phyloP scores from a whole-genome alignment of 2,888 invertebrate species.

The Glomeris marginata region DNA sequence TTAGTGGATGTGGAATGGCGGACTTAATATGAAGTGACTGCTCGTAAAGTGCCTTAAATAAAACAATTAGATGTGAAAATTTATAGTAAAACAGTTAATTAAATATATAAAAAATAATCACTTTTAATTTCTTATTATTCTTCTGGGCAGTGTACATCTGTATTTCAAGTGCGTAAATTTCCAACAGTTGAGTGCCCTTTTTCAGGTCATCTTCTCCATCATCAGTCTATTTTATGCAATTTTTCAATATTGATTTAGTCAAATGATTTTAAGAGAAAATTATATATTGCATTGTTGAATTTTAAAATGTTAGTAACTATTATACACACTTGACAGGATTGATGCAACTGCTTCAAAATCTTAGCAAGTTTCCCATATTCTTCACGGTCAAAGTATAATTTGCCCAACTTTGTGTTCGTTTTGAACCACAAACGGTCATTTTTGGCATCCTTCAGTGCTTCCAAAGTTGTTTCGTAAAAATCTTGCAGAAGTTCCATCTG shows the following conservation, averaged over 20 bases:
- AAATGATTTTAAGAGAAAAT: too few species aligned
- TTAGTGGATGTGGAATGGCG: slow-evolving; percentile 98
- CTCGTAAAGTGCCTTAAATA: slow-evolving; percentile 65
- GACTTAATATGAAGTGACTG: slow-evolving; percentile 97
- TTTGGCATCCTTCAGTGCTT: slow-evolving; percentile 91
- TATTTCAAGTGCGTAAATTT: slow-evolving; percentile 97
- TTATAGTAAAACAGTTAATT: too few species aligned
- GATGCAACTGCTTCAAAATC: slow-evolving; percentile 92
- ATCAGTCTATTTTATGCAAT: slow-evolving; percentile 70
- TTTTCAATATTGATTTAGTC: too few species aligned
- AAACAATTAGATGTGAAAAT: slow-evolving; percentile 3
- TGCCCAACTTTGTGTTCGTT: slow-evolving; percentile 97
- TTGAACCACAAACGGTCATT: slow-evolving; percentile 99
- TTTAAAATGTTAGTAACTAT: not conserved
- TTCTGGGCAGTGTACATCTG: slow-evolving; percentile 99
- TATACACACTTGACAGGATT: slow-evolving; percentile 71
- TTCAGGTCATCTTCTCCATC: slow-evolving; percentile 96
- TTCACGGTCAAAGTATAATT: slow-evolving; percentile 84
- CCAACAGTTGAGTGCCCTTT: slow-evolving; percentile 92
- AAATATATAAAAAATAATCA: slow-evolving; percentile 12
- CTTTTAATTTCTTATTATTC: slow-evolving; percentile 90
- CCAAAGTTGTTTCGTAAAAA: slow-evolving; percentile 93
- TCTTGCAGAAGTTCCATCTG: slow-evolving; percentile 95
- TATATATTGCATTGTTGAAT: not conserved
- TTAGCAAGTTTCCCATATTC: slow-evolving; percentile 89